A percentile compares a stretch with the other conserved stretches of the same genome.
These are phyloP conservation scores for Brachypterus glaber DNA, from an alignment of 2,888 invertebrate genomes.

Conservation along the genomic window DNA sequence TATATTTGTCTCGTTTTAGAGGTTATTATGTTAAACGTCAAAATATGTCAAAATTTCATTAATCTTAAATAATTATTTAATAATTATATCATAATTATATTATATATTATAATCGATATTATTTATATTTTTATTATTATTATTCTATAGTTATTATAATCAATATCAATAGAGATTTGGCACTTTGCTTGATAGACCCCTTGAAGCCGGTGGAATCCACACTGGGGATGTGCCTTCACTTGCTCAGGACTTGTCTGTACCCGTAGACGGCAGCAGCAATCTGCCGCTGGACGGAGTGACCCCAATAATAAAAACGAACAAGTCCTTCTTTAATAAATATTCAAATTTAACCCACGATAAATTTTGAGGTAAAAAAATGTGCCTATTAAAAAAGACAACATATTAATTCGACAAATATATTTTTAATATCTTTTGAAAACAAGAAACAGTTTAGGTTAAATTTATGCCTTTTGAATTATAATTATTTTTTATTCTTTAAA, in stretches of 20 bases:
- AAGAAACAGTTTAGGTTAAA: conserved; percentile 1
- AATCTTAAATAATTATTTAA: no score
- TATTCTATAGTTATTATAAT: no score
- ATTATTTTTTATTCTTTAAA: conserved; percentile 2
- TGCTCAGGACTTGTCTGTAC: conserved; percentile 12
- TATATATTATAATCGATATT: no score
- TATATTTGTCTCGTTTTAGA: no score
- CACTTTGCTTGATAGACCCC: no score
- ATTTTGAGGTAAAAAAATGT: conserved; percentile 36
- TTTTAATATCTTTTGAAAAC: conserved; percentile 29
- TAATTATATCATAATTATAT: no score
- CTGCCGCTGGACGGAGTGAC: conserved; percentile 3
- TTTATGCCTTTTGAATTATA: conserved; percentile 2
- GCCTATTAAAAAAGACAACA: conserved; percentile 40
- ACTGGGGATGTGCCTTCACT: conserved; percentile 8
- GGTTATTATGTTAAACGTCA: no score
- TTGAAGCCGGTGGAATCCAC: no score
- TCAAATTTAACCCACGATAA: conserved; percentile 38
- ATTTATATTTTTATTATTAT: no score
- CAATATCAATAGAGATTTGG: no score
- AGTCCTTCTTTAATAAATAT: conserved; percentile 40
- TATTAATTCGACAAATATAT: conserved; percentile 40
- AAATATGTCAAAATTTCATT: no score
- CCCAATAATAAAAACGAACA: conserved; percentile 19
- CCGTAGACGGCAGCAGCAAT: no score